Percentiles rank a stretch among this genome's conserved stretches.
Evolutionary conservation across 2,113 vertebrate genomes (phyloP).

Genomic region (Oriolus oriolus): DNA sequence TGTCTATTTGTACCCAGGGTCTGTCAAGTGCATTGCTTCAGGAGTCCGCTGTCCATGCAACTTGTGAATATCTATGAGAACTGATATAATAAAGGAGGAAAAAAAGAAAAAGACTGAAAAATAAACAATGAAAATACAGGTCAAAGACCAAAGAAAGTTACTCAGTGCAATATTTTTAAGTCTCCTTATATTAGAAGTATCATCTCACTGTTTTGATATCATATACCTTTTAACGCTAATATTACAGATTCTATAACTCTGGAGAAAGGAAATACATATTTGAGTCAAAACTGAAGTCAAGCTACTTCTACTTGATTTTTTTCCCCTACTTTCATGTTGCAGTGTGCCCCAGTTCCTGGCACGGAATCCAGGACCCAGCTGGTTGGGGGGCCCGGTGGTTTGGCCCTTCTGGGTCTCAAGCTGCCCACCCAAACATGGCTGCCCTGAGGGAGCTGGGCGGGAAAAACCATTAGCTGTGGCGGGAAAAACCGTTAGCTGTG

Average conservation of each 20-base stretch:
- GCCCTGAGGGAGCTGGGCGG: too few relatives aligned
- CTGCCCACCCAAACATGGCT: too few relatives aligned
- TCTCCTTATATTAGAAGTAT: neutral
- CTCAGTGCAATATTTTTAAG: too few relatives aligned
- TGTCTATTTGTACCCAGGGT: neutral
- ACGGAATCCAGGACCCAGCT: too few relatives aligned
- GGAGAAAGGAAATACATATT: neutral
- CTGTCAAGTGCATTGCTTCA: neutral
- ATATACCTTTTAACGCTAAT: rapidly evolving
- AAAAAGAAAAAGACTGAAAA: neutral
- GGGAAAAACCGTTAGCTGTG: too few relatives aligned
- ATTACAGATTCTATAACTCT: neutral
- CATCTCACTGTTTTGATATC: neutral
- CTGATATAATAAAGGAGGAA: neutral
- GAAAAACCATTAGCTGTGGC: too few relatives aligned
- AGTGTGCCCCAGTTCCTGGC: too few relatives aligned
- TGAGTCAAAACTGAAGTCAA: neutral
- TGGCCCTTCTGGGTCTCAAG: too few relatives aligned
- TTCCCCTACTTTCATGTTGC: too few relatives aligned
- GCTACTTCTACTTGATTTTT: neutral
- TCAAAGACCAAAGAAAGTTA: neutral
- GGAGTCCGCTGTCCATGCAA: neutral
- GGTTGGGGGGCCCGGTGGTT: too few relatives aligned
- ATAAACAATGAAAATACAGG: neutral
- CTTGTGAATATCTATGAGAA: neutral